Percentiles rank a stretch among this genome's conserved stretches.
Conservation (phyloP, 2,888 invertebrate genomes). For the Ischnus inquisitorius region DNA sequence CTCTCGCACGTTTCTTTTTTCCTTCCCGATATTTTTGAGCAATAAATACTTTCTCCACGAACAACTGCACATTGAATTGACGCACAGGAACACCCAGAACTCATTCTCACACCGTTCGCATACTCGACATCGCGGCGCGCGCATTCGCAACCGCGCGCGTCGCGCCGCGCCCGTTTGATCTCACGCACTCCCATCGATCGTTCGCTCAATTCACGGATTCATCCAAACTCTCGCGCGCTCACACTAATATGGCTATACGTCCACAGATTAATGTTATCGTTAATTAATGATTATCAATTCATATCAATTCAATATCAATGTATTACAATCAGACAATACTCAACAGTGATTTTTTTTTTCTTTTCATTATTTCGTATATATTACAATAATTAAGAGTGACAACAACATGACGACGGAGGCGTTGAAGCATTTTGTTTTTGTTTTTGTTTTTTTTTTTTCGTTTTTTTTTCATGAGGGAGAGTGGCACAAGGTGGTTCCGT, state of each 20-base stretch:
- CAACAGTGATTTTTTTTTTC: constrained; percentile 81
- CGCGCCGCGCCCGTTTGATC: constrained; percentile 61
- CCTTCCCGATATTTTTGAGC: constrained; percentile 83
- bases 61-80: constrained; percentile 85
- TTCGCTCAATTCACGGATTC: constrained; percentile 19
- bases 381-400: constrained; percentile 85
- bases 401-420: constrained; percentile 86
- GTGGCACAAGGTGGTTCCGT: constrained; percentile 78
- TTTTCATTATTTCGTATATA: constrained; percentile 82
- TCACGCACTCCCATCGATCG: constrained; percentile 45
- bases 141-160: constrained; percentile 71
- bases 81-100: constrained; percentile 82
- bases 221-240: constrained; percentile 46
- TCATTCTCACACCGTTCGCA: constrained; percentile 37
- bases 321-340: constrained; percentile 86
- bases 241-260: constrained; percentile 80
- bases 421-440: constrained; percentile 82
- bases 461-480: constrained; percentile 73
- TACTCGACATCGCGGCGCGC: constrained; percentile 69
- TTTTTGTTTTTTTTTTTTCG: too few species aligned
- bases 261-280: constrained; percentile 77
- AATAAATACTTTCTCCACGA: constrained; percentile 85
- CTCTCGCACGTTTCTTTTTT: constrained; percentile 65
- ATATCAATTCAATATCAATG: constrained; percentile 85
- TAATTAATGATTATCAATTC: constrained; percentile 85